Percentiles rank a stretch among this genome's conserved stretches.
These are phyloP conservation scores for Archilochus colubris DNA, from an alignment of 2,113 vertebrate genomes.

Conservation along the genomic window DNA sequence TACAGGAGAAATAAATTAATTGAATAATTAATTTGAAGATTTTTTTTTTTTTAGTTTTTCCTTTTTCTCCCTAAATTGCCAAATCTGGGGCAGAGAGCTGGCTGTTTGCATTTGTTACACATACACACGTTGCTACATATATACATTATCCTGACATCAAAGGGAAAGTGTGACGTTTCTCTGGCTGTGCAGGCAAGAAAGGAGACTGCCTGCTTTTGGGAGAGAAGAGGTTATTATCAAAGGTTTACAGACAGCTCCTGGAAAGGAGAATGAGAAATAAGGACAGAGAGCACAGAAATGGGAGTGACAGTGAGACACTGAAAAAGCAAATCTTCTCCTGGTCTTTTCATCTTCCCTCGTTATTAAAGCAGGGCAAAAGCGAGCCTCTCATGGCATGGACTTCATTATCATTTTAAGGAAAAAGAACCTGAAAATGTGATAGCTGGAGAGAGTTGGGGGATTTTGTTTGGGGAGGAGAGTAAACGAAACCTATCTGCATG, in stretches of 20 bases:
- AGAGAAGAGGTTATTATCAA: background rate
- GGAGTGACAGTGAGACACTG: background rate
- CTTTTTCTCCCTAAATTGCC: background rate
- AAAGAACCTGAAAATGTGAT: background rate
- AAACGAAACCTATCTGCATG: background rate
- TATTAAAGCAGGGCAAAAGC: background rate
- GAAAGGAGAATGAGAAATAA: background rate
- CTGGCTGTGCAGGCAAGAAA: background rate
- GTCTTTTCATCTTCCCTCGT: constrained; percentile 16
- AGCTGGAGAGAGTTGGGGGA: background rate
- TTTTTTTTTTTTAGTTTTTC: background rate
- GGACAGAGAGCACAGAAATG: background rate
- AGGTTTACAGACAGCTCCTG: constrained; percentile 4
- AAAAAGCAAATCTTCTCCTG: background rate
- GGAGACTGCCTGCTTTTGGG: background rate
- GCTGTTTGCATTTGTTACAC: constrained; percentile 15
- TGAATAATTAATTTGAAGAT: background rate
- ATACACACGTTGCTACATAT: background rate
- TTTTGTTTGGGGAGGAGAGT: background rate
- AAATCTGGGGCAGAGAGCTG: background rate
- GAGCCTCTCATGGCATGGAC: accelerated
- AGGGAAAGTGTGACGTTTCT: background rate
- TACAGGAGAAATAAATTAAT: background rate
- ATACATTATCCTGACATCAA: constrained; percentile 3
- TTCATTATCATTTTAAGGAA: background rate